Base-by-base conservation (phyloP, 2,888 invertebrate genomes). In the Microdon myrmicae region DNA sequence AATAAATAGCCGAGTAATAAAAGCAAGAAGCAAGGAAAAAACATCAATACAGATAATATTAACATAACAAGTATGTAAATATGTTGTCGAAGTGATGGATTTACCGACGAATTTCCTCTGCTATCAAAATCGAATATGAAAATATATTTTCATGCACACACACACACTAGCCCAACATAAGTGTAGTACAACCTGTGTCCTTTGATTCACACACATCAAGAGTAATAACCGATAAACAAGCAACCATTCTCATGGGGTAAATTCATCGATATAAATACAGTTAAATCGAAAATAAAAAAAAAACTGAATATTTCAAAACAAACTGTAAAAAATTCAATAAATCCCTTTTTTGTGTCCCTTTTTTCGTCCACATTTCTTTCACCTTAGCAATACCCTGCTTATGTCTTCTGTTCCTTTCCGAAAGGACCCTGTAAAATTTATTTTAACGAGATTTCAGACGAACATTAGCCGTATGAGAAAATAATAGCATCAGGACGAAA, bases 391-490 rank as follows among this genome's bases (percentile, higher is more conserved):
- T 1, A 17, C 16, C 20, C 41, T 41, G 25, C 26, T 32, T 9
- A 4, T 5, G 9, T 23, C 5, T 39, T 25, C 13, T 31, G 12
- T 25, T 31, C 16, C 13, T 13, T 26, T 28, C 13, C 12, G 28
- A 35, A 29, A 25, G 26, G 17, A n/a, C n/a, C n/a, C n/a, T n/a
- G n/a, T n/a, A n/a, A 28, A 47, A 64, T 64, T 58, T 58, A 53
- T 64, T 64, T 58, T 64, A 58, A 64, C 64, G 51, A 58, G 64
- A 64, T 64, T 64, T 48, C 41, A 32, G 29, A 29, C 20, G 34
- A 43, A 58, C 53, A 64, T 64, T 58, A 64, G 53, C 64, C 51
- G 16, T 47, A 58, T 51, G 32, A 47, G n/a, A n/a, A n/a, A n/a
- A n/a, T n/a, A n/a, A n/a, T n/a, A n/a, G n/a, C n/a, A n/a, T n/a